Base-by-base conservation (phyloP, 1,140 invertebrate species). In the Halyomorpha halys region DNA sequence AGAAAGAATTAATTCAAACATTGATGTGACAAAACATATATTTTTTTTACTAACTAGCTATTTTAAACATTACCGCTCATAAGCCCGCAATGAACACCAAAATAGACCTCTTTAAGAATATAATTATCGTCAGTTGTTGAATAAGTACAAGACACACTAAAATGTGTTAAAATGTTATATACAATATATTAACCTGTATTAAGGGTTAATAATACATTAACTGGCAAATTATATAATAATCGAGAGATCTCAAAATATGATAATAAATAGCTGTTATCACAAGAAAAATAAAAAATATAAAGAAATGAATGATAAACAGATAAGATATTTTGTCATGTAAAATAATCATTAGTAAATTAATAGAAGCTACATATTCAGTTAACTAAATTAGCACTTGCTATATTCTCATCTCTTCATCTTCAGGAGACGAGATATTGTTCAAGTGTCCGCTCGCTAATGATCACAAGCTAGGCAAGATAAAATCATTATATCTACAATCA, bases 401-500 rank as follows among this genome's bases (percentile, higher is more conserved):
- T 39, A 13, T 11, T 11, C 13, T 39, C 34, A n/a, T n/a, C n/a
- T n/a, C n/a, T n/a, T n/a, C n/a, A n/a, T n/a, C n/a, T n/a, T 13
- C 6, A 39, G 13, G 4, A 9, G 34, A 9, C 1, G 34, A 13
- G 34, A 39, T 39, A 39, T 3, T 39, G 34, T 39, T 9, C 34
- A 23, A 21, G 6, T 23, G 51, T 53, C 19, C 23, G 15, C 53
- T 1, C 21, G 27, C 23, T 56, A 16, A 3, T 21, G 3, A 53
- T 56, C 53, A 27, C 53, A 56, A 56, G 53, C 53, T 18, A 56
- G 53, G 53, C 53, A 56, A 56, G 53, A 56, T 39, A 39, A 39
- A 56, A 23, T 53, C 14, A 47, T 21, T 56, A 56, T 23, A 56
- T 25, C 18, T 23, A 21, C 23, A 56, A 21, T 16, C 15, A 3